Evolutionary conservation across 92 coral and sea anemone species (phyloP), one percentile per base, ranked within the genome.

Genomic region (Hydrozoanthus gracilis): DNA sequence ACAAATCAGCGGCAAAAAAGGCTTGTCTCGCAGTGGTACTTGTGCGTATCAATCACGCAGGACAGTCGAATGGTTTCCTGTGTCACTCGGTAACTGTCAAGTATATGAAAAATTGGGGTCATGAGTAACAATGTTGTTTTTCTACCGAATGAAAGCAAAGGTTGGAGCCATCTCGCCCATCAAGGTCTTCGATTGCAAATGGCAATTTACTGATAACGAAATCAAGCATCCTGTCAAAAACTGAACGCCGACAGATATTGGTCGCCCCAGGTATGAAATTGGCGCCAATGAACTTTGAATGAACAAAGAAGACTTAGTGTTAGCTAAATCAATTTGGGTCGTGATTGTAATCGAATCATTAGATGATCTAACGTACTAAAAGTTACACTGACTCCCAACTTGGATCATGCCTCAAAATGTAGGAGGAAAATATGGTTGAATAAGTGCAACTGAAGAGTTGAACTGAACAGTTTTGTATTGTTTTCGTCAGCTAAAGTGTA

Each of bases 121-220:
- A 51, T 49, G 60, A 7, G 56, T 3, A 64, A 64, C 74, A 80
- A 49, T 64, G 62, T 27, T 27, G 51, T 48, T 80, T 48, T 39
- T 45, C 47, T 80, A 12, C 44, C 39, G 51, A 13, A 77, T 27
- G 44, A 77, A 51, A 77, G 8, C 52, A 56, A 52, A 60, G 82
- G 69, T 77, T 62, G 47, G 14, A 44, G n/a, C 48, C 14, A 65
- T 15, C 58, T 18, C 4, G 49, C 58, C 85, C 64, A 64, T 80
- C 74, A 78, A 18, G 45, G 55, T 58, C 72, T 44, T 61, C 71
- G n/a, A 61, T 39, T 8, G 18, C 70, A 17, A 45, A 49, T 65
- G 85, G 85, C 2, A 4, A 79, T 45, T 49, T 16, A 61, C 74
- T 60, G 85, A 80, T 80, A 80, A 80, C 85, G 46, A 80, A 80